A percentile compares a stretch with the other conserved stretches of the same genome.
These are phyloP conservation scores for Neodon shergylaensis DNA, from an alignment of 2,113 vertebrate genomes.

Conservation along the genomic window DNA sequence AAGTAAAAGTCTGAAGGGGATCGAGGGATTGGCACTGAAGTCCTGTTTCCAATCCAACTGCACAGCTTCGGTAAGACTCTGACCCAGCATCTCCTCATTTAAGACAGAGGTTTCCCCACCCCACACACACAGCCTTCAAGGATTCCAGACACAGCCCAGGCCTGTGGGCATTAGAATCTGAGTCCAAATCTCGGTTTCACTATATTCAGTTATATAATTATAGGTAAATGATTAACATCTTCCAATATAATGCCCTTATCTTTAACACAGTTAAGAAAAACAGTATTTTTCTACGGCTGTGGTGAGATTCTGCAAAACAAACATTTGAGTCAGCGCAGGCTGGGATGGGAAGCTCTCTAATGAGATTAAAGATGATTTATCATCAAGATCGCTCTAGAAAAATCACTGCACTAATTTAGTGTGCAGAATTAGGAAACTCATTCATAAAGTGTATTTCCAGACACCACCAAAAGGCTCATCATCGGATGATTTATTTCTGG, in stretches of 20 bases:
- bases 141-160: not conserved
- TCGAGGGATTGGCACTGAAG: not conserved
- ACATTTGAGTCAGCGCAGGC: not conserved
- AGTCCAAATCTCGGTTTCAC: slow-evolving; percentile 15
- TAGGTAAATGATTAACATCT: not conserved
- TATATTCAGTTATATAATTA: not conserved
- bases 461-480: not conserved
- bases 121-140: not conserved
- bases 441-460: slow-evolving; percentile 36
- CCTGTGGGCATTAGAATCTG: not conserved
- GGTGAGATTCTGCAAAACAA: not conserved
- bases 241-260: not conserved
- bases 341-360: slow-evolving; percentile 38
- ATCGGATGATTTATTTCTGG: not conserved
- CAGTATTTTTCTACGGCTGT: not conserved
- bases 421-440: slow-evolving; percentile 40
- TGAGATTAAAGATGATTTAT: slow-evolving; percentile 17
- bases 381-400: not conserved
- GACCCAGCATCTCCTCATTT: not conserved
- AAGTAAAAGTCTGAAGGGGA: not conserved
- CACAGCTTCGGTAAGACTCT: not conserved
- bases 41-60: not conserved
- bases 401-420: not conserved
- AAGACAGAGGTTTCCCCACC: not conserved
- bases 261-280: slow-evolving; percentile 5